These are phyloP conservation scores for Otis tarda DNA, from an alignment of 2,113 vertebrate genomes.

Conservation along the genomic window DNA sequence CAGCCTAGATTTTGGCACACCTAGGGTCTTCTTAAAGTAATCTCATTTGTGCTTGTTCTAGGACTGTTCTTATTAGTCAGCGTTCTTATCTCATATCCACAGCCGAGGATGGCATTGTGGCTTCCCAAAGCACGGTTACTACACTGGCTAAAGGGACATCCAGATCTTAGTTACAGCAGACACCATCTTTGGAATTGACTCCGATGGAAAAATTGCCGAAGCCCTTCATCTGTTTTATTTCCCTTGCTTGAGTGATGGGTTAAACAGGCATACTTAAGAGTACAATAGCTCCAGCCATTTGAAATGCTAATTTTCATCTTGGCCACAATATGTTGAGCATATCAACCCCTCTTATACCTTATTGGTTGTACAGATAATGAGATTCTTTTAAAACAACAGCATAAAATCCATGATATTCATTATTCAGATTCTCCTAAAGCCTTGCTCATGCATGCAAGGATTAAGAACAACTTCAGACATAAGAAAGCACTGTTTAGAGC, in stretches of 20 bases:
- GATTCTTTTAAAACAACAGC: constrained; percentile 41
- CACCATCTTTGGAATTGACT: constrained; percentile 63
- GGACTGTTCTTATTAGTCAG: constrained; percentile 63
- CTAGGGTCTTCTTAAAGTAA: constrained; percentile 54
- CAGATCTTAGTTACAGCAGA: constrained; percentile 71
- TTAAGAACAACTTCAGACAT: neutral
- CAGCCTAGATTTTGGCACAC: constrained; percentile 66
- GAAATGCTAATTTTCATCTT: constrained; percentile 69
- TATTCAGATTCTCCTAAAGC: neutral
- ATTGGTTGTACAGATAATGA: constrained; percentile 55
- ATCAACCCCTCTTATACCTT: constrained; percentile 33
- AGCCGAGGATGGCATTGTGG: constrained; percentile 63
- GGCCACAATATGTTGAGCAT: constrained; percentile 35
- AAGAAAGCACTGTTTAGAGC: neutral
- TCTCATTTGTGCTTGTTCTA: constrained; percentile 70
- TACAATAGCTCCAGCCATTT: constrained; percentile 65
- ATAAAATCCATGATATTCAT: neutral
- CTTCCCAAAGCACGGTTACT: constrained; percentile 4
- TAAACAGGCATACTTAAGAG: constrained; percentile 51
- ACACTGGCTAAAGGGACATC: constrained; percentile 38
- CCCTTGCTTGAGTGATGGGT: constrained; percentile 56
- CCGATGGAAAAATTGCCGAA: constrained; percentile 17
- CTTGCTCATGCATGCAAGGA: neutral
- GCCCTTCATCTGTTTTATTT: constrained; percentile 65
- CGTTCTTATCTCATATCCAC: constrained; percentile 68